Base-by-base conservation (phyloP, 2,888 invertebrate genomes). In the Eucera pruinosa region DNA sequence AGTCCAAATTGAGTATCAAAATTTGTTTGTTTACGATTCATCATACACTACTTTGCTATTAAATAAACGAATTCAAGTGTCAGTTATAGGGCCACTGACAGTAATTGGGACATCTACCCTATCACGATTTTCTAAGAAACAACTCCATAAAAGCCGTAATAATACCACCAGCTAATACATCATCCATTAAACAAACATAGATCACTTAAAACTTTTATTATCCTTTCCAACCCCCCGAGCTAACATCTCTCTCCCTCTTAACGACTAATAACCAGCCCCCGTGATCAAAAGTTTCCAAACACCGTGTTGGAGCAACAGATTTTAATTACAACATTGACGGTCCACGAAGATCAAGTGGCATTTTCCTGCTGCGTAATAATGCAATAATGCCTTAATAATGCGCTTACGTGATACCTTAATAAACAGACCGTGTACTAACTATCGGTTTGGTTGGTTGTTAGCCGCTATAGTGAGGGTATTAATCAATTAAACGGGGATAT, bases 401-500 rank as follows among this genome's bases (percentile, higher is more conserved):
- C 61, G 48, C 18, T 36, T 25, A 33, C 27, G 13, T 18, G 18
- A 27, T 43, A 45, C 30, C 20, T 45, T 47, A 47, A 66, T 47
- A 57, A 54, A 43, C 41, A 23, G 43, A 20, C 20, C 43, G 1
- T 15, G 39, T 58, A 11, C 27, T 15, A 39, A 39, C 48, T 30
- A 50, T 50, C 67, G 41, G 48, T 58, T 47, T 30, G n/a, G 41
- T 4, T 11, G 39, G n/a, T 11, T 11, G 54, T 41, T 30, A 43
- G 15, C 23, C 57, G 6, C 25, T 27, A 18, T 7, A 39, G 23
- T 11, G 11, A 18, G 64, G 27, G 20, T 65, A 41, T 71, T 41
- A 33, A 39, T 57, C 65, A 47, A 72, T 67, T 72, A 72, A 41
- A 33, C 25, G 52, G 67, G 52, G 67, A 60, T 60, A 67, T 58